Base-by-base conservation (phyloP, 2,888 invertebrate genomes). In the Watsonalla binaria region DNA sequence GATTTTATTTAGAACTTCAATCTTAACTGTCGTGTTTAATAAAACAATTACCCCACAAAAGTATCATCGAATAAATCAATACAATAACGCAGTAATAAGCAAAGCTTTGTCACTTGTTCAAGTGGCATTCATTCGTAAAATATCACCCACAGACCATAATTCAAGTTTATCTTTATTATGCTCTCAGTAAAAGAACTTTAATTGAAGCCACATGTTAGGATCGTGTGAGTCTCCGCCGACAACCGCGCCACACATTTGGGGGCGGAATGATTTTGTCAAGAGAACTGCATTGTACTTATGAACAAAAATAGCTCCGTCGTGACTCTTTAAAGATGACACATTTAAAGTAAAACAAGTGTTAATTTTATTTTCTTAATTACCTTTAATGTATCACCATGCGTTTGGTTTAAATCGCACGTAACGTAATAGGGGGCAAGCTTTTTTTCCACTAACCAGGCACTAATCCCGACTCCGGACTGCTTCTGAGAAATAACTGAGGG, bases 201-300 rank as follows among this genome's bases (percentile, higher is more conserved):
- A 88, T 88, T 88, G 87, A 80, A 84, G 76, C 85, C 88, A 88
- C 84, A 87, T 88, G 88, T 85, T 81, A 65, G 65, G 71, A 78
- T 80, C 71, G 69, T 75, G 78, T 79, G 78, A 72, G 65, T 62
- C 69, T 58, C 73, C 78, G 83, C 78, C 78, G 82, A 79, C 82
- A 78, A 69, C 67, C 73, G 73, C 70, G 63, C 72, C 66, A 72
- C 73, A 80, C 77, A 73, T 77, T 78, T 81, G 80, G 78, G 63
- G 65, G 61, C 70, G 60, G 61, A 68, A 67, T 70, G 64, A 70
- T 67, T 70, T 68, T 72, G 75, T 75, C 68, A 74, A 69, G 68
- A 62, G 42, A 42, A 11, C 42, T 42, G 4, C 42, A 42, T 42
- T 11, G 42, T 42, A 42, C 42, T 42, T 7, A 42, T 11, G 8